Evolutionary conservation across 2,888 invertebrate genomes (phyloP).

Genomic region (Eutolmus rufibarbis): DNA sequence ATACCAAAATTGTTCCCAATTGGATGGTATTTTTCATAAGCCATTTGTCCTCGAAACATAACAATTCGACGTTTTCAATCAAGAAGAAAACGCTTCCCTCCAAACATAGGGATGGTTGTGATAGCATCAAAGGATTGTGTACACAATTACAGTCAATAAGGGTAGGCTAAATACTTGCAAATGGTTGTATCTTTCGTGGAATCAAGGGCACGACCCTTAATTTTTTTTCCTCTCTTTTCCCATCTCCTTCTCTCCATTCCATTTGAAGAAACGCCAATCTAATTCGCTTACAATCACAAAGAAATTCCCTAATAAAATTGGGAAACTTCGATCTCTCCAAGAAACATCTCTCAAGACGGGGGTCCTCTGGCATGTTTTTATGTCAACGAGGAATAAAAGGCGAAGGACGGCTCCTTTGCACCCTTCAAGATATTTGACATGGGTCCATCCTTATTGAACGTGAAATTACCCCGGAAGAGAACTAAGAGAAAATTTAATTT

Average conservation of each 20-base stretch:
- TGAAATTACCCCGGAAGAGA: background rate
- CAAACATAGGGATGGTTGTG: background rate
- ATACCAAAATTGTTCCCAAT: background rate
- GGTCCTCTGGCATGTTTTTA: background rate
- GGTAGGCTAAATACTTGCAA: background rate
- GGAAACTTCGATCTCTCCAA: background rate
- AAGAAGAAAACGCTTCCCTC: background rate
- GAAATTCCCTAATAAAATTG: background rate
- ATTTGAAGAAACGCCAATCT: background rate
- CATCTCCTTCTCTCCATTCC: background rate
- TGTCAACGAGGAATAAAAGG: background rate
- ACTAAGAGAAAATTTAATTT: background rate
- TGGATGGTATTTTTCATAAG: background rate
- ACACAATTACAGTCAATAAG: background rate
- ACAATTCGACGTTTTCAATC: background rate
- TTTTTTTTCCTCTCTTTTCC: background rate
- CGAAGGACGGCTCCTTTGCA: background rate
- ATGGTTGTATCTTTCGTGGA: background rate
- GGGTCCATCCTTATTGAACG: background rate
- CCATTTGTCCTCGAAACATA: background rate
- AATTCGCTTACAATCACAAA: background rate
- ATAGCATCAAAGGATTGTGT: background rate
- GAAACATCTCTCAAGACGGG: background rate
- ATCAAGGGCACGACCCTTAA: background rate
- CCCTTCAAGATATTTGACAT: background rate